Evolutionary conservation across 2,888 invertebrate genomes (phyloP).

Genomic region (Callosobruchus maculatus): DNA sequence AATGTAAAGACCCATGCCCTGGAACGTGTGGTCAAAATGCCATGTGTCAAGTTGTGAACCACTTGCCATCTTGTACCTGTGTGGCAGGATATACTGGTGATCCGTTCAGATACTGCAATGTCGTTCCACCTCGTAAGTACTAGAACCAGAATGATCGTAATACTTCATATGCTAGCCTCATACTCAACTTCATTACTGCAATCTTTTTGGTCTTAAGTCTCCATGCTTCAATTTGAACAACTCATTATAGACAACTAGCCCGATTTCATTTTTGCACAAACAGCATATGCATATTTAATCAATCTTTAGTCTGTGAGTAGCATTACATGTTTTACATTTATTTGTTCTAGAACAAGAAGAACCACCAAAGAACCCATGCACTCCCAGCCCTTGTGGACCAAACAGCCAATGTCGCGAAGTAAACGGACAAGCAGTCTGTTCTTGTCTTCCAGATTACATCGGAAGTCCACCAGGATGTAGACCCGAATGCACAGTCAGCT

Average conservation of each 20-base stretch:
- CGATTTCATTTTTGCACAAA: too few relatives aligned
- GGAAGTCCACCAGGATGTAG: slow-evolving; percentile 65
- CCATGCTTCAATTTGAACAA: too few relatives aligned
- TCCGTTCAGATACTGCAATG: slow-evolving; percentile 55
- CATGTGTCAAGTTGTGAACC: slow-evolving; percentile 71
- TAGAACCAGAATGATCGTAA: too few relatives aligned
- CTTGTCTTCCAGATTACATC: slow-evolving; percentile 48
- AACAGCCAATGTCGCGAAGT: slow-evolving; percentile 68
- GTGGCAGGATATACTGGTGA: slow-evolving; percentile 67
- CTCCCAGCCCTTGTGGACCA: slow-evolving; percentile 69
- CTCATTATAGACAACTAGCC: too few relatives aligned
- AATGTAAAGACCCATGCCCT: slow-evolving; percentile 76
- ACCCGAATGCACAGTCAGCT: slow-evolving; percentile 75
- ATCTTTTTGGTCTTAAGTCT: too few relatives aligned
- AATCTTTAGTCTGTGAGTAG: too few relatives aligned
- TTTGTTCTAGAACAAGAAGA: slow-evolving; percentile 46
- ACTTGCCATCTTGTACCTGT: slow-evolving; percentile 74
- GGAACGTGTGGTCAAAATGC: slow-evolving; percentile 76
- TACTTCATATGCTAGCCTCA: too few relatives aligned
- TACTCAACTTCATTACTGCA: too few relatives aligned
- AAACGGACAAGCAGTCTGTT: slow-evolving; percentile 49
- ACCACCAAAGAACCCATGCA: slow-evolving; percentile 56
- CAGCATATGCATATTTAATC: too few relatives aligned
- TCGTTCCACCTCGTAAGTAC: slow-evolving; percentile 32
- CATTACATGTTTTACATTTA: too few relatives aligned